Evolutionary conservation across 2,113 vertebrate species (phyloP).

Genomic region (Peromyscus leucopus): DNA sequence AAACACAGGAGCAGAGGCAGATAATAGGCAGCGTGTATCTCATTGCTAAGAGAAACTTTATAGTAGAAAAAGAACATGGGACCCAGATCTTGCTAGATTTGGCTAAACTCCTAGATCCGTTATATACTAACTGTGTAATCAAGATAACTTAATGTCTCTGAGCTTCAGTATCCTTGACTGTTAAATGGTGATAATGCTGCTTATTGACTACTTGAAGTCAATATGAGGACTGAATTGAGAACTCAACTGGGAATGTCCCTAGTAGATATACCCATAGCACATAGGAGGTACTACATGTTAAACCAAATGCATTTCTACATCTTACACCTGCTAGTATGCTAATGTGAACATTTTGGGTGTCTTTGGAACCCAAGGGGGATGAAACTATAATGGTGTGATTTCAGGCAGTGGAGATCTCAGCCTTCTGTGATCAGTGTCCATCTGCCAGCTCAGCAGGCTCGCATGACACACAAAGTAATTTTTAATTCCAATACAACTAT

Average conservation of each 20-base stretch:
- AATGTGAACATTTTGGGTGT: constrained; percentile 29
- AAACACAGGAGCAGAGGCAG: neutral
- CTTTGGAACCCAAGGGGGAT: constrained; percentile 41
- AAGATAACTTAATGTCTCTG: constrained; percentile 10
- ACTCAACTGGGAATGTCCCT: neutral
- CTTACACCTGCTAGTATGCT: neutral
- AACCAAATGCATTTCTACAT: neutral
- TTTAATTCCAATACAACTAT: constrained; percentile 67
- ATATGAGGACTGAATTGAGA: constrained; percentile 11
- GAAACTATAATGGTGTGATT: constrained; percentile 45
- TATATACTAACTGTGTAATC: neutral
- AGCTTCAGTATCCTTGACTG: constrained; percentile 23
- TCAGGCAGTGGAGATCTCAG: constrained; percentile 38
- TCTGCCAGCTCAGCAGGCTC: constrained; percentile 65
- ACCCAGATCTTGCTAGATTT: constrained; percentile 1
- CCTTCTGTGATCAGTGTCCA: constrained; percentile 28
- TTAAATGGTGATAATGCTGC: constrained; percentile 17
- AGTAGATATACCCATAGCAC: neutral
- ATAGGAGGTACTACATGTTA: constrained; percentile 10
- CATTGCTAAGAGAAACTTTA: neutral
- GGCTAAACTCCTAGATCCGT: neutral
- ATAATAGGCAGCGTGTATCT: neutral
- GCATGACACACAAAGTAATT: constrained; percentile 54
- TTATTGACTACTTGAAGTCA: neutral
- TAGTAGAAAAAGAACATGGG: neutral